Evolutionary conservation across 2,888 invertebrate species (phyloP).

Genomic region (Microplitis manilae): DNA sequence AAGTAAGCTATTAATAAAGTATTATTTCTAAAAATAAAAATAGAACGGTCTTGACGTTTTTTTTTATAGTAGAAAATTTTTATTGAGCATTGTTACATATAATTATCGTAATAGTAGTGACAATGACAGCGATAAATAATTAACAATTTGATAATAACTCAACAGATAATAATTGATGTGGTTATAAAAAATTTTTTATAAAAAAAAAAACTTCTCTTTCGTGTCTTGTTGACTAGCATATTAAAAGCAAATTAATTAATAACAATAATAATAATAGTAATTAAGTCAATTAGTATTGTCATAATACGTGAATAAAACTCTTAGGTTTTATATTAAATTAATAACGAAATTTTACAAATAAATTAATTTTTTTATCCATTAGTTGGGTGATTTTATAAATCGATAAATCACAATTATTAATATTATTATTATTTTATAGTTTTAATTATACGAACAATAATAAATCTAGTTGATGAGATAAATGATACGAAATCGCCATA

Average conservation of each 20-base stretch:
- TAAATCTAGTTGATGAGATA: neutral
- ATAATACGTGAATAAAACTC: conserved; percentile 27
- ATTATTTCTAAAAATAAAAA: neutral
- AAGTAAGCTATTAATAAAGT: neutral
- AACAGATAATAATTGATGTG: conserved; percentile 57
- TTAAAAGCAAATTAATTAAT: conserved; percentile 47
- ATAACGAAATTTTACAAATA: conserved; percentile 44
- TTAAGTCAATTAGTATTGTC: conserved; percentile 43
- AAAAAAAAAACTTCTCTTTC: conserved; percentile 57
- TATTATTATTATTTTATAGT: neutral
- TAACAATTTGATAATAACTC: conserved; percentile 35
- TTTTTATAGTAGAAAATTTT: conserved; percentile 65
- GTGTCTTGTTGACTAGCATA: conserved; percentile 68
- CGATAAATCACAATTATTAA: conserved; percentile 52
- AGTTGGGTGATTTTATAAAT: conserved; percentile 49
- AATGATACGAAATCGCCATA: conserved; percentile 2
- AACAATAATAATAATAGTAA: conserved; percentile 18
- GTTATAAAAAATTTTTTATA: conserved; percentile 57
- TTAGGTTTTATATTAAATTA: conserved; percentile 45
- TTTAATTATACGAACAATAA: conserved; percentile 19
- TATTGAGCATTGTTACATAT: conserved; percentile 70
- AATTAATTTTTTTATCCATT: conserved; percentile 49
- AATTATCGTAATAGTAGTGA: conserved; percentile 52
- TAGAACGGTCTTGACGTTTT: neutral
- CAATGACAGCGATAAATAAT: conserved; percentile 49